phyloP scores from a whole-genome alignment of 2,797 vertebrate genomes.

The Eutrigla gurnardus region DNA sequence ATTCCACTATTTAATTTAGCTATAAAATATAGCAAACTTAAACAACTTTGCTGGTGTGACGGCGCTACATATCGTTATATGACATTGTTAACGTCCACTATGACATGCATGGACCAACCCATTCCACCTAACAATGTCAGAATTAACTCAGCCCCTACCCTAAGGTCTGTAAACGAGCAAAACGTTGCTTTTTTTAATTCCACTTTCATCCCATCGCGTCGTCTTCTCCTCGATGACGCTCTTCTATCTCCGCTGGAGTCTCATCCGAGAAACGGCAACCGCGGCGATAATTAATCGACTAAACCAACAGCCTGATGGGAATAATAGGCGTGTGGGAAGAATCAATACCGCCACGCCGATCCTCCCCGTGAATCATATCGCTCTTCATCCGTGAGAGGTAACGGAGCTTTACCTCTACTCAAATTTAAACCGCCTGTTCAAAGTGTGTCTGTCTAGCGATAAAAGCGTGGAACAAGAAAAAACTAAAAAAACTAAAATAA shows the following conservation, averaged over 20 bases:
- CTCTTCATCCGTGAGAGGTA: slow-evolving; percentile 38
- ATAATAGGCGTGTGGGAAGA: slow-evolving; percentile 44
- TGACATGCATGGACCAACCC: background rate
- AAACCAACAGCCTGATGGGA: slow-evolving; percentile 49
- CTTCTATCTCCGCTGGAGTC: slow-evolving; percentile 37
- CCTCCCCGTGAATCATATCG: slow-evolving; percentile 32
- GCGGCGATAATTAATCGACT: slow-evolving; percentile 60
- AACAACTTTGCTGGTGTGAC: background rate
- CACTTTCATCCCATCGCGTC: slow-evolving; percentile 36
- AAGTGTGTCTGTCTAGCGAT: slow-evolving; percentile 9
- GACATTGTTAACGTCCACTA: too few relatives aligned
- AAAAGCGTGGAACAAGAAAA: background rate
- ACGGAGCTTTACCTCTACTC: slow-evolving; percentile 31
- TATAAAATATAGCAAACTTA: background rate
- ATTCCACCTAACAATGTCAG: slow-evolving; percentile 11
- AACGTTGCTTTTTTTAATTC: slow-evolving; percentile 14
- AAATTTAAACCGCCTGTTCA: slow-evolving; percentile 31
- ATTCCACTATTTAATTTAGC: background rate
- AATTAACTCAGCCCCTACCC: slow-evolving; percentile 15
- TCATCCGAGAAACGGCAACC: slow-evolving; percentile 21
- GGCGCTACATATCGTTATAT: too few relatives aligned
- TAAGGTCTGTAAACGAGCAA: slow-evolving; percentile 17
- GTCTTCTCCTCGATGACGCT: slow-evolving; percentile 21
- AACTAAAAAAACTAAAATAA: background rate
- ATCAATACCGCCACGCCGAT: slow-evolving; percentile 51